These are phyloP conservation scores for Papilio protenor DNA, from an alignment of 2,888 invertebrate species.

Conservation along the genomic window DNA sequence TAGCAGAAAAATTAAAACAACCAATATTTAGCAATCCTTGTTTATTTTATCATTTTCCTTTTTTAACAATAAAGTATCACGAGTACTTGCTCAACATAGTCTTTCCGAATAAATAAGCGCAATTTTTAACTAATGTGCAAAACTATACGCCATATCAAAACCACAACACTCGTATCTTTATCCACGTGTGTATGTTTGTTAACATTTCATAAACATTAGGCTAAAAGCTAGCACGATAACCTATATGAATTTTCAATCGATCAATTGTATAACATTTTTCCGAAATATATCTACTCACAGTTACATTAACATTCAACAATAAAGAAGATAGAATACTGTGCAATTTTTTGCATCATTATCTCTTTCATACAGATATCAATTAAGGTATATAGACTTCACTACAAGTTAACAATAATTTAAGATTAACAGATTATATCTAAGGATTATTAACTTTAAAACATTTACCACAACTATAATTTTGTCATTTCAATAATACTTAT, in stretches of 20 bases:
- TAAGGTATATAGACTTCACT: background rate
- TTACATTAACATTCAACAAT: background rate
- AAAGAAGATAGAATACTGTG: background rate
- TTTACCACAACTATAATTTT: background rate
- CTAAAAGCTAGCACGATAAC: background rate
- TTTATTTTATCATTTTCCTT: background rate
- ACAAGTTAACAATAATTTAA: conserved; percentile 1
- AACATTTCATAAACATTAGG: no score
- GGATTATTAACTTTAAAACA: background rate
- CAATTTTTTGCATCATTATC: background rate
- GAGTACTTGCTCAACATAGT: background rate
- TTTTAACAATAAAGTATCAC: background rate
- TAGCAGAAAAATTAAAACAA: background rate
- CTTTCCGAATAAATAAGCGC: background rate
- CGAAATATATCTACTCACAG: background rate
- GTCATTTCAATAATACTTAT: background rate
- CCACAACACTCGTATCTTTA: no score
- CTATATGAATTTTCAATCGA: background rate
- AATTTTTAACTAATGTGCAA: background rate
- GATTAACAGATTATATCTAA: background rate
- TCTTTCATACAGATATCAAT: background rate
- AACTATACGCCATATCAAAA: no score
- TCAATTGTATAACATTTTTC: background rate
- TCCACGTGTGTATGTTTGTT: no score
- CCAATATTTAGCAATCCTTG: background rate